phyloP scores from a whole-genome alignment of 30 jellyfish, hydroid and myxozoan genomes.

The Cassiopea andromeda region DNA sequence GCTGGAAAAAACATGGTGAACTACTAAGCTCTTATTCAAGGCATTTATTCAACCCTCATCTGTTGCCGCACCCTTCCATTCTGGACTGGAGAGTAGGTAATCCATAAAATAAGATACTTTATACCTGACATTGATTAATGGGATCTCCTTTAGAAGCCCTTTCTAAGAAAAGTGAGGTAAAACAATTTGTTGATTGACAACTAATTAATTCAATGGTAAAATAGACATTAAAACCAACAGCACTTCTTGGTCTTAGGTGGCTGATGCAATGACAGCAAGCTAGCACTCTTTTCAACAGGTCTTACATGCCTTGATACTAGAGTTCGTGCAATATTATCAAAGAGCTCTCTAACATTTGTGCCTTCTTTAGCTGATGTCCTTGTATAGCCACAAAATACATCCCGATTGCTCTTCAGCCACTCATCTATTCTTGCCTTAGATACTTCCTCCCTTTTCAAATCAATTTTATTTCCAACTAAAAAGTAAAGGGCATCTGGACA shows the following conservation, averaged over 20 bases:
- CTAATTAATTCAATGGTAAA: background rate
- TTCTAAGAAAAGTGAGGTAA: no score
- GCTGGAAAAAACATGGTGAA: no score
- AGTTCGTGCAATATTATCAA: background rate
- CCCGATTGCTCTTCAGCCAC: slow-evolving; percentile 3
- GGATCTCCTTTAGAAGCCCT: no score
- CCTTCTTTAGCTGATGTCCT: slow-evolving; percentile 8
- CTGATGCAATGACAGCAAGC: background rate
- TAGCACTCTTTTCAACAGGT: background rate
- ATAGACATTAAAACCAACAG: background rate
- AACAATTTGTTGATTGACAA: background rate
- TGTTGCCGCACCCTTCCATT: no score
- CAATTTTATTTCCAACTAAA: slow-evolving; percentile 20
- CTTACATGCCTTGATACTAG: background rate
- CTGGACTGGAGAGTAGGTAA: no score
- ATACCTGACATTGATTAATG: no score
- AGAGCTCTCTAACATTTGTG: background rate
- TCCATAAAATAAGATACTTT: no score
- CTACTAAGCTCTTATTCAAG: no score
- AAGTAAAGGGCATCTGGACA: slow-evolving; percentile 19
- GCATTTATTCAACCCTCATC: no score
- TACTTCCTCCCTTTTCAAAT: background rate
- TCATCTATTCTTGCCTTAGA: background rate
- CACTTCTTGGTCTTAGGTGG: background rate
- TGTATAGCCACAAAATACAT: background rate